Conservation (phyloP, 2,888 invertebrate genomes). For the Tenthredo scrophulariae region DNA sequence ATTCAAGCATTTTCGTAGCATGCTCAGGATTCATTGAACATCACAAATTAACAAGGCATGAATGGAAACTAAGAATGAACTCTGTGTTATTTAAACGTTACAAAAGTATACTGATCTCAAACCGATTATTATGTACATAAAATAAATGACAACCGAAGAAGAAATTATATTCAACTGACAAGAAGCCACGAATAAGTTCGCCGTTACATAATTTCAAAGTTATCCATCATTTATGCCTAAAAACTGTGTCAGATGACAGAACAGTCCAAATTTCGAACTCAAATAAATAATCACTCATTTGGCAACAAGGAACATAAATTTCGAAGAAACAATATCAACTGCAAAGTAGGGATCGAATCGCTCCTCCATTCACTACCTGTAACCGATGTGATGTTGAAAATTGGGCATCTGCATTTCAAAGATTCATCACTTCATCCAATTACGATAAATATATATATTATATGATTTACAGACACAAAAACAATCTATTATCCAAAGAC, state of each 20-base stretch:
- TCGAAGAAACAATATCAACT: slow-evolving; percentile 30
- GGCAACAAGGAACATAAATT: background rate
- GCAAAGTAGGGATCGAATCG: slow-evolving; percentile 13
- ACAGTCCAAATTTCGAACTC: background rate
- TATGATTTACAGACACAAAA: slow-evolving; percentile 33
- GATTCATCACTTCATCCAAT: slow-evolving; percentile 10
- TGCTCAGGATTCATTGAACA: slow-evolving; percentile 27
- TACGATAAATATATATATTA: background rate
- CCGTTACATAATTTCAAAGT: background rate
- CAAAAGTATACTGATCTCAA: slow-evolving; percentile 35
- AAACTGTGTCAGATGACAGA: background rate
- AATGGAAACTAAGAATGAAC: background rate
- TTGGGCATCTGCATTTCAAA: slow-evolving; percentile 34
- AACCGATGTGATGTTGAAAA: slow-evolving; percentile 34
- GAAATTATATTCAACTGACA: slow-evolving; percentile 9
- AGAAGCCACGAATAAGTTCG: background rate
- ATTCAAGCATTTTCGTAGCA: slow-evolving; percentile 43
- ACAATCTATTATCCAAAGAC: slow-evolving; percentile 44
- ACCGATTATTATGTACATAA: slow-evolving; percentile 35
- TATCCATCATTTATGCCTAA: background rate
- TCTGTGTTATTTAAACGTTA: slow-evolving; percentile 30
- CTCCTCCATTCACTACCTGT: background rate
- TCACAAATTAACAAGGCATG: slow-evolving; percentile 21
- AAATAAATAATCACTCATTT: slow-evolving; percentile 6
- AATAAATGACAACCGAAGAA: background rate